Evolutionary conservation across 2,888 invertebrate species (phyloP).

Genomic region (Pheosia tremula): DNA sequence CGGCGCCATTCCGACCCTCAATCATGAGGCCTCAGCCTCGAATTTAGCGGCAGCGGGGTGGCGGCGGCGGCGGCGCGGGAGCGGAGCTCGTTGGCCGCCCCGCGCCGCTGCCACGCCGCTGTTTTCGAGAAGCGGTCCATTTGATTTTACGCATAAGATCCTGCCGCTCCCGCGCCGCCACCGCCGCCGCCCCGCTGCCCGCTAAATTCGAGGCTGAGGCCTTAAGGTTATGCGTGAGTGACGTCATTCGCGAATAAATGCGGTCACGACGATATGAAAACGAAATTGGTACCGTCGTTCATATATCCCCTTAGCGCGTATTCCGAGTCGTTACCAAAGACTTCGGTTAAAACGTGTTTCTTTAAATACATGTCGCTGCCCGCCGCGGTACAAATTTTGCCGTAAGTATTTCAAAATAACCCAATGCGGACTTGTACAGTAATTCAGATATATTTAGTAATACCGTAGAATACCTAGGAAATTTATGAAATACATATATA

Average conservation of each 20-base stretch:
- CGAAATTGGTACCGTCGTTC: not conserved
- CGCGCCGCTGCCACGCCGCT: too few relatives aligned
- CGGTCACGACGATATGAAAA: not conserved
- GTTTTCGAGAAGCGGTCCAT: too few relatives aligned
- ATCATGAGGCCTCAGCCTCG: conserved; percentile 13
- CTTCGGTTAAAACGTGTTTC: not conserved
- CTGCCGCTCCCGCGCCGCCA: too few relatives aligned
- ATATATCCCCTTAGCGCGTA: not conserved
- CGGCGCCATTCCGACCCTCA: conserved; percentile 23
- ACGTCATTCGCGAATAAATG: not conserved
- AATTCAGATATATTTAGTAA: not conserved
- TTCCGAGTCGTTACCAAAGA: not conserved
- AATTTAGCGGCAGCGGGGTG: too few relatives aligned
- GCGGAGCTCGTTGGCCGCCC: too few relatives aligned
- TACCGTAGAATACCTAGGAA: not conserved
- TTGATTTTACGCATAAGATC: too few relatives aligned
- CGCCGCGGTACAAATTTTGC: not conserved
- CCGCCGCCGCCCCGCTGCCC: too few relatives aligned
- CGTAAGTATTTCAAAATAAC: not conserved
- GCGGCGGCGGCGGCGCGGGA: too few relatives aligned
- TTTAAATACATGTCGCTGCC: not conserved
- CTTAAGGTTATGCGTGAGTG: not conserved
- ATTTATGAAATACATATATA: too few relatives aligned
- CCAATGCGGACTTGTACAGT: not conserved
- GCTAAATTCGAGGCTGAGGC: conserved; percentile 11